Evolutionary conservation across 1,140 invertebrate species (phyloP).

Genomic region (Drosophila asahinai): DNA sequence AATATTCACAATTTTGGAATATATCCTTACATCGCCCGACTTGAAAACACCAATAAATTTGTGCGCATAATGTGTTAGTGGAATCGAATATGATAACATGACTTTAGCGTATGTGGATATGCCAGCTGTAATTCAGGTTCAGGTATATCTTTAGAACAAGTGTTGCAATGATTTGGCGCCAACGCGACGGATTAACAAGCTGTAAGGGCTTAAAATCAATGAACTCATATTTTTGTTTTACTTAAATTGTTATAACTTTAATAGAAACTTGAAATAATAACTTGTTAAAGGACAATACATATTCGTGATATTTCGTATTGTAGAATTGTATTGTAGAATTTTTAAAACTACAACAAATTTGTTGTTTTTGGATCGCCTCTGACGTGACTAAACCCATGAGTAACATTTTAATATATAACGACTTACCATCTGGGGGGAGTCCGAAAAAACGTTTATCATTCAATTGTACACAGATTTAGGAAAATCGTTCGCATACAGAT

Average conservation of each 20-base stretch:
- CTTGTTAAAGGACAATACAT: no score
- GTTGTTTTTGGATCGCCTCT: no score
- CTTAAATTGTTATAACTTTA: neutral
- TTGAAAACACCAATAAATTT: constrained; percentile 1
- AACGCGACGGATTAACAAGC: neutral
- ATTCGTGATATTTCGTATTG: no score
- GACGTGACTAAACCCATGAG: no score
- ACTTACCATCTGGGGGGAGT: no score
- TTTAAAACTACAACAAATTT: no score
- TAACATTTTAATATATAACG: no score
- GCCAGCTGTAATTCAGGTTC: constrained; percentile 88
- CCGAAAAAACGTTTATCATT: no score
- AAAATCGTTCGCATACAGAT: no score
- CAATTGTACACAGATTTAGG: no score
- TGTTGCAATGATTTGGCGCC: constrained; percentile 10
- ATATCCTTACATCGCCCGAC: neutral
- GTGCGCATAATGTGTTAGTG: constrained; percentile 16
- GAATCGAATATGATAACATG: constrained; percentile 81
- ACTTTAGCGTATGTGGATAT: constrained; percentile 88
- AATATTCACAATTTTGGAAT: constrained; percentile 7
- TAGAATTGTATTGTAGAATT: no score
- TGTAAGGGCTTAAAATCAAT: neutral
- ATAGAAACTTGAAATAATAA: no score
- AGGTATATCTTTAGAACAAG: constrained; percentile 85
- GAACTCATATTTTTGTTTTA: neutral